Percentiles rank a stretch among this genome's conserved stretches.
Conservation (phyloP, 2,797 vertebrate genomes). For the Malacoraja senta region DNA sequence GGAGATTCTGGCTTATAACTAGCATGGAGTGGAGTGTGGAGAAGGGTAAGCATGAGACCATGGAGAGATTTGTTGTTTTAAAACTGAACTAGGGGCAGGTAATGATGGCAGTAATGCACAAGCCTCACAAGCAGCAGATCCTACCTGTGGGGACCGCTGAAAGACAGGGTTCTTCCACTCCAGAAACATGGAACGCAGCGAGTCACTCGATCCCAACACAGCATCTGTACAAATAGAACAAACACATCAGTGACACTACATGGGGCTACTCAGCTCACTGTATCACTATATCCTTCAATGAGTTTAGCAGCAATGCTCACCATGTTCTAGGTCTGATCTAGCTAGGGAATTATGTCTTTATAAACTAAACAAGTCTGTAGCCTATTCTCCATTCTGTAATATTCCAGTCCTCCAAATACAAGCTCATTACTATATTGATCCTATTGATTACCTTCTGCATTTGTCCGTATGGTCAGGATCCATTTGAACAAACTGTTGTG, state of each 20-base stretch:
- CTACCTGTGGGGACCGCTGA: conserved; percentile 70
- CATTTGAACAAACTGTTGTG: too few species aligned
- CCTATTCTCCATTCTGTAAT: too few species aligned
- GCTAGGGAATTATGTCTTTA: too few species aligned
- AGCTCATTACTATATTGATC: too few species aligned
- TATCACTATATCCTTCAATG: too few species aligned
- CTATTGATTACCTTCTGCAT: too few species aligned
- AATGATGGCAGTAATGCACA: conserved; percentile 27
- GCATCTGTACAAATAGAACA: conserved; percentile 47
- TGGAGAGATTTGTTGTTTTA: neutral
- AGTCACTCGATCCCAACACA: conserved; percentile 47
- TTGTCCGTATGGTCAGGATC: too few species aligned
- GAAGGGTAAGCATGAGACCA: neutral
- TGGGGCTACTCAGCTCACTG: neutral
- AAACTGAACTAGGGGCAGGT: neutral
- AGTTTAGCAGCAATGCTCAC: too few species aligned
- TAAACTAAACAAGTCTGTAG: too few species aligned
- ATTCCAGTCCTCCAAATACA: too few species aligned
- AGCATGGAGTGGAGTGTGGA: neutral
- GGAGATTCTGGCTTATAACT: neutral
- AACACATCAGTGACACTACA: neutral
- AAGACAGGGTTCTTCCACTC: conserved; percentile 93
- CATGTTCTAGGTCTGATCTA: too few species aligned
- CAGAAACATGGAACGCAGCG: conserved; percentile 70
- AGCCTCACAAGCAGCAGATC: conserved; percentile 37